Base-by-base conservation (phyloP, 2,113 vertebrate genomes). In the Sceloporus tristichus region DNA sequence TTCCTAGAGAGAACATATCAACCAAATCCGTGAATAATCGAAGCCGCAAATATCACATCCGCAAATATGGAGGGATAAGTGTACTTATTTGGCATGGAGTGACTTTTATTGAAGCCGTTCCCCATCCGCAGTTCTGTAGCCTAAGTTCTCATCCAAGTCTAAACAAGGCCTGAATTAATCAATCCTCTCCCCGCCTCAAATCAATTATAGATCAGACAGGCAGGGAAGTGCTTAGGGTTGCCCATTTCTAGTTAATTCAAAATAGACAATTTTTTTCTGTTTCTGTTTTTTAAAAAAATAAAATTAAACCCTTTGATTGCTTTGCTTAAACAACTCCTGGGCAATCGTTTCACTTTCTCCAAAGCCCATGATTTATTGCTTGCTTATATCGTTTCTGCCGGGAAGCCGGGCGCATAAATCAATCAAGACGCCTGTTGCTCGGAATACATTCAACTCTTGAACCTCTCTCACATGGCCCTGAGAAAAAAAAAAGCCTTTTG, bases 191-290 rank as follows among this genome's bases (percentile, higher is more conserved):
- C 27, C 5, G 3, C 2, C 29, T 19, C 34, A 3, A 14, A 62
- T 81, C 53, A 82, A 53, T 62, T 82, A 48, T 23, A 19, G 66
- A 62, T 75, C 38, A 62, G 54, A 66, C 25, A 21, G 40, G 27
- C 0, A 13, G 23, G 40, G 9, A 18, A 54, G 56, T 23, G 40
- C n/a, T 2, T 5, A 29, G 7, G 11, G 42, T 25, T 56, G 25
- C 21, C 7, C 38, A 48, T 65, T 65, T 87, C 79, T 85, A 75
- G 93, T 91, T 93, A 87, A 92, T 92, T 92, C 34, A 81, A 94
- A 92, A 91, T 54, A 92, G 94, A 87, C 86, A 86, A 83, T 92
- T 88, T 75, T 34, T 34, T 34, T 38, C 65, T 38, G n/a, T 38
- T 70, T 90, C 53, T 21, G 9, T 73, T n/a, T 34, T 34, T 34